Base-by-base conservation (phyloP, 2,888 invertebrate genomes). In the Galerucella nymphaeae region DNA sequence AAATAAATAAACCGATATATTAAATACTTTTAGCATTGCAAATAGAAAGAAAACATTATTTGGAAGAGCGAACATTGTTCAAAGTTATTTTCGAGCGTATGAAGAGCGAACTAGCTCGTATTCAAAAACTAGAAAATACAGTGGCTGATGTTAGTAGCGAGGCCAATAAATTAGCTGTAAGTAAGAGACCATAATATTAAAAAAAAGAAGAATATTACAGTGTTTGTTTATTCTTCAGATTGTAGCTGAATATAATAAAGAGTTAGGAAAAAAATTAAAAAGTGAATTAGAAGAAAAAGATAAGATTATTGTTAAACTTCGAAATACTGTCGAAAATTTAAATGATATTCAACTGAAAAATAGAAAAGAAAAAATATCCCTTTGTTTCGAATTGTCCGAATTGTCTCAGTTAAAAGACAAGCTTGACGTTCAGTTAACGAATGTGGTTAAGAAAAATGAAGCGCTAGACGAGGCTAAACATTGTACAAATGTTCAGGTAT, bases 161-260 rank as follows among this genome's bases (percentile, higher is more conserved):
- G 80, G 83, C 85, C 2, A 84, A 81, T 71, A 82, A 83, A 75
- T 75, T 86, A 61, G 82, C 83, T n/a, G 85, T 85, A 72, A 55
- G 41, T 59, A 14, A 18, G 59, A 8, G 0, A 61, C 67, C 5
- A 5, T 30, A 5, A 30, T 30, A 30, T 0, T 30, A n/a, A 30
- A 5, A 30, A 30, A 30, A 30, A 30, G 23, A 30, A 30, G 23
- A 30, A 23, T 23, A 2, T 30, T 30, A 2, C 4, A 30, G 23
- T 30, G 3, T 30, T 2, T 30, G 23, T 30, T 30, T 30, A 30
- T 4, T 5, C 73, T 72, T 53, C 72, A 86, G 85, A 75, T 85
- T 63, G 82, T 85, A 62, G 85, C 83, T 3, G 85, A 86, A 75
- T 86, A 83, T 80, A 87, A 85, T 74, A 85, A 85, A 76, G 80